Base-by-base conservation (phyloP, 2,113 vertebrate species). In the Chaetops frenatus region DNA sequence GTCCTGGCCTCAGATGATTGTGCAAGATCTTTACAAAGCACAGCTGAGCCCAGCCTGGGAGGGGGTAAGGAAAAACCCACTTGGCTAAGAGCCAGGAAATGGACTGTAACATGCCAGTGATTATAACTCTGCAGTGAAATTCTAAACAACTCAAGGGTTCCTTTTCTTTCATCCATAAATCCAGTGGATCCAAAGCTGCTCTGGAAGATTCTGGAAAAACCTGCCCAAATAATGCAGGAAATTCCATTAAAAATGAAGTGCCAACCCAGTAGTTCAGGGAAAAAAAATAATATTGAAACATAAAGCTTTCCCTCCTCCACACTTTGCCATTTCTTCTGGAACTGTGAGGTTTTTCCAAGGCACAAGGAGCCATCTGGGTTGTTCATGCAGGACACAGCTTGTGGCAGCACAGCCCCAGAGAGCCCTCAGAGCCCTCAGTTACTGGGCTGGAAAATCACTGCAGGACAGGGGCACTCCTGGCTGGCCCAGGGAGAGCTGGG, bases 181-280 rank as follows among this genome's bases (percentile, higher is more conserved):
- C 29, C 44, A 36, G 7, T 2, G 11, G 42, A 54, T 80, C 47
- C 35, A 65, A 38, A 53, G 53, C 42, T 66, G 31, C 70, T 42
- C 28, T 54, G 60, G 15, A 33, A 47, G 35, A 35, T 25, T 44
- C 48, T 74, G 28, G 16, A 53, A 45, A 72, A 47, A 6, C 20
- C 54, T 13, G 21, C 40, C 69, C 21, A 11, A 38, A 21, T 4
- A 7, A 45, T 1, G 21, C 31, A 61, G 60, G 16, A 71, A 45
- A 31, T 5, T 5, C 33, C 13, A 33, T 4, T 35, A 19, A 76
- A 79, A 76, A 47, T 7, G 7, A 54, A 20, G 7, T 29, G 62
- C n/a, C 36, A 73, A 27, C 4, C 13, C 15, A 72, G 33, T 0
- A 44, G 40, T 27, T 51, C 2, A 20, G 20, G 10, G 0, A 0